Percentiles rank a stretch among this genome's conserved stretches.
Evolutionary conservation across 2,797 vertebrate species (phyloP).

Genomic region (Poeciliopsis turneri): DNA sequence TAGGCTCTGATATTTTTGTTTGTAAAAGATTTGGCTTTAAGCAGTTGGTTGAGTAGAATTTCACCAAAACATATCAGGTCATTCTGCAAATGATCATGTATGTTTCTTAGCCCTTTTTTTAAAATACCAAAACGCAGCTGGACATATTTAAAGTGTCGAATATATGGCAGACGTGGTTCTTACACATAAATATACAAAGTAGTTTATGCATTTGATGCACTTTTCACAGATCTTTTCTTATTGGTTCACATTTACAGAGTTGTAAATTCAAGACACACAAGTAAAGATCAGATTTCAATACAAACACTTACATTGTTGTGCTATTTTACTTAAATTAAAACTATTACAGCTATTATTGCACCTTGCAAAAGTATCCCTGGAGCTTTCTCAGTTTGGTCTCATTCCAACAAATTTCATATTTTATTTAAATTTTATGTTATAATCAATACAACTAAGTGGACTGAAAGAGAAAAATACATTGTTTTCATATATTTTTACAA

Average conservation of each 20-base stretch:
- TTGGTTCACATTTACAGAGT: background rate
- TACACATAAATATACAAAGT: background rate
- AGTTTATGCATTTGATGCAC: background rate
- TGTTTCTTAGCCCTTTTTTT: background rate
- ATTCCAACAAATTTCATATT: background rate
- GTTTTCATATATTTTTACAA: background rate
- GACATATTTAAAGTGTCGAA: background rate
- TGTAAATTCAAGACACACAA: conserved; percentile 11
- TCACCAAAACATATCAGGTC: background rate
- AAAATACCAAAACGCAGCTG: background rate
- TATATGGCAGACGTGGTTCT: background rate
- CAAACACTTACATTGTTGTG: conserved; percentile 37
- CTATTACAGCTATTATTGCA: background rate
- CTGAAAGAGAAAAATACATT: background rate
- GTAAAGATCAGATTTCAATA: conserved; percentile 28
- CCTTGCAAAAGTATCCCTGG: background rate
- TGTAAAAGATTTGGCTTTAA: background rate
- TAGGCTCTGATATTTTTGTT: background rate
- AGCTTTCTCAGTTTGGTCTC: background rate
- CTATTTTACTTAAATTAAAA: conserved; percentile 48
- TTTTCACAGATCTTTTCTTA: background rate
- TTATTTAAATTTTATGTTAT: background rate
- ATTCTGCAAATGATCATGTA: background rate
- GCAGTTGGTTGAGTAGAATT: background rate
- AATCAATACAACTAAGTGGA: background rate